Conservation (phyloP, 2,888 invertebrate species). For the Scotopteryx bipunctaria region DNA sequence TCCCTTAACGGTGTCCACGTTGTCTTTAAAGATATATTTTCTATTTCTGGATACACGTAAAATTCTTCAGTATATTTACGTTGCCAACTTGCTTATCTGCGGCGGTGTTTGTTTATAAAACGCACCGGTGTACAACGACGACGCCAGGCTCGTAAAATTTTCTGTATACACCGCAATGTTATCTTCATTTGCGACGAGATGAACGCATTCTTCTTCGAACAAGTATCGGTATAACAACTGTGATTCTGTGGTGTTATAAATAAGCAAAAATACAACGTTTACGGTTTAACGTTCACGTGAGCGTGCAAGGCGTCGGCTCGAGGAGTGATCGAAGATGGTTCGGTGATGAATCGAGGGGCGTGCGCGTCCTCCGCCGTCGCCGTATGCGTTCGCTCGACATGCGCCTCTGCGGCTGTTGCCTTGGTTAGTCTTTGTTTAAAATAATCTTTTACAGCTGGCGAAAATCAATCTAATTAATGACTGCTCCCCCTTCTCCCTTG, state of each 20-base stretch:
- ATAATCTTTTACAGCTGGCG: slow-evolving; percentile 15
- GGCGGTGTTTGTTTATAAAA: slow-evolving; percentile 64
- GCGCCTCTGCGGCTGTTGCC: slow-evolving; percentile 80
- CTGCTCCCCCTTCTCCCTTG: background rate
- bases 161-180: slow-evolving; percentile 40
- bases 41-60: slow-evolving; percentile 46
- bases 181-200: slow-evolving; percentile 30
- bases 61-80: slow-evolving; percentile 48
- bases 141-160: slow-evolving; percentile 48
- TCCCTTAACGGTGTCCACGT: slow-evolving; percentile 33
- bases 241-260: slow-evolving; percentile 27
- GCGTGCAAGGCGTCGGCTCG: slow-evolving; percentile 57
- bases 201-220: slow-evolving; percentile 30
- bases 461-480: slow-evolving; percentile 34
- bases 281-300: slow-evolving; percentile 70
- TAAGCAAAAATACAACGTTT: slow-evolving; percentile 63
- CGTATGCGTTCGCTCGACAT: slow-evolving; percentile 69
- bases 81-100: slow-evolving; percentile 61
- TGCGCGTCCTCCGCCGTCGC: slow-evolving; percentile 61
- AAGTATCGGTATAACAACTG: slow-evolving; percentile 13
- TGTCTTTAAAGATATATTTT: slow-evolving; percentile 39
- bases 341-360: slow-evolving; percentile 62
- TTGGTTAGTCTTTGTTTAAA: slow-evolving; percentile 61
- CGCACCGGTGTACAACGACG: slow-evolving; percentile 47
- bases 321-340: slow-evolving; percentile 55